Evolutionary conservation across 2,113 vertebrate species (phyloP).

Genomic region (Thunnus maccoyii): DNA sequence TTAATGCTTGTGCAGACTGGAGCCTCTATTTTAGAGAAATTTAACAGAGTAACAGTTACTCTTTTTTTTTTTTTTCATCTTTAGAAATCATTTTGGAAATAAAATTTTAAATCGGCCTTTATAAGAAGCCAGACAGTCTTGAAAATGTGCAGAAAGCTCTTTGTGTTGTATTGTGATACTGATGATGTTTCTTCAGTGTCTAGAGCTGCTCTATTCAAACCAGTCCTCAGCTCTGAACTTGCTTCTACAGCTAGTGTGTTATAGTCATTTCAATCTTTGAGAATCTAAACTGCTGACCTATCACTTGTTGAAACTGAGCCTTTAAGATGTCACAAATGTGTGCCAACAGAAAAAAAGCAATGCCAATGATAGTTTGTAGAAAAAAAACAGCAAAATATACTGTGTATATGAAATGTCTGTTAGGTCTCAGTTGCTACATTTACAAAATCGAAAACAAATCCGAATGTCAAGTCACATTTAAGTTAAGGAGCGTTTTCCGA

Average conservation of each 20-base stretch:
- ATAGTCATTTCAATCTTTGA: background rate
- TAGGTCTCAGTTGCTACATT: background rate
- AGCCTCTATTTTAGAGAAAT: background rate
- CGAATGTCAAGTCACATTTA: background rate
- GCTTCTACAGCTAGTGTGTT: conserved; percentile 18
- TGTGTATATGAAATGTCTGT: background rate
- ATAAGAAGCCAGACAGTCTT: too few relatives aligned
- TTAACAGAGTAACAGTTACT: background rate
- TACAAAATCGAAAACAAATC: background rate
- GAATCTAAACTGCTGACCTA: conserved; percentile 1
- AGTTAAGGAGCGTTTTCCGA: conserved; percentile 2
- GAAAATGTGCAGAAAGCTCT: conserved; percentile 1
- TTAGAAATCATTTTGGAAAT: too few relatives aligned
- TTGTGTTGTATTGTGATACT: conserved; percentile 5
- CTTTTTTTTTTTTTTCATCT: background rate
- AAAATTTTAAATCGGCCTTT: background rate
- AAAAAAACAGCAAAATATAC: conserved; percentile 13
- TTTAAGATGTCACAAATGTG: background rate
- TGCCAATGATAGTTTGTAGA: background rate
- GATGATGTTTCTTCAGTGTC: background rate
- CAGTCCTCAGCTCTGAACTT: conserved; percentile 8
- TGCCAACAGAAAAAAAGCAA: conserved; percentile 8
- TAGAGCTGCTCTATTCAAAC: background rate
- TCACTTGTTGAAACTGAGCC: conserved; percentile 1
- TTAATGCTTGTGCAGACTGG: background rate